Evolutionary conservation across 2,888 invertebrate genomes (phyloP).

Genomic region (Coremacera marginata): DNA sequence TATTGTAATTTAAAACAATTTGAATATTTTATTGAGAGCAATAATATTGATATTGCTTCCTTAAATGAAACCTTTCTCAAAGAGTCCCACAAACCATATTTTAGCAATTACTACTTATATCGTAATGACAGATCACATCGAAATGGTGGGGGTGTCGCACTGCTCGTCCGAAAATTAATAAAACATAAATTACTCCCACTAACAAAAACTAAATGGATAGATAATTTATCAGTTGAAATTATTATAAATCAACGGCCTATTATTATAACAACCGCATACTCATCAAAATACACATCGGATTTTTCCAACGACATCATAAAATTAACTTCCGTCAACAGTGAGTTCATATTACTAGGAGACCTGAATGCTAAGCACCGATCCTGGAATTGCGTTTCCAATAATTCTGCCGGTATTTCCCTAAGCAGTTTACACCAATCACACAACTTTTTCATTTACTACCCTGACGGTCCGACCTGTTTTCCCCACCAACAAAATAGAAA

Average conservation of each 20-base stretch:
- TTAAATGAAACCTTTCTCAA: neutral
- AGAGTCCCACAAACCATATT: neutral
- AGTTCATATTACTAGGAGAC: no score
- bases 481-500: no score
- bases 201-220: neutral
- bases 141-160: neutral
- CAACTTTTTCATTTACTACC: no score
- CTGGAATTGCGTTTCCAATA: neutral
- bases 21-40: slow-evolving; percentile 9
- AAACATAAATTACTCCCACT: slow-evolving; percentile 3
- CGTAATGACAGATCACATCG: neutral
- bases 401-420: neutral
- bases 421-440: no score
- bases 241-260: neutral
- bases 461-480: no score
- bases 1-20: slow-evolving; percentile 23
- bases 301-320: neutral
- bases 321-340: no score
- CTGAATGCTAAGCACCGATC: neutral
- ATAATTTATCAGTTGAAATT: neutral
- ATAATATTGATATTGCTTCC: slow-evolving; percentile 11
- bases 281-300: neutral
- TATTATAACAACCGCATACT: neutral
- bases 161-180: neutral
- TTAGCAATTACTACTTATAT: neutral